A percentile compares a stretch with the other conserved stretches of the same genome.
These are phyloP conservation scores for Drosophila robusta DNA, from an alignment of 2,888 invertebrate species.

Conservation along the genomic window DNA sequence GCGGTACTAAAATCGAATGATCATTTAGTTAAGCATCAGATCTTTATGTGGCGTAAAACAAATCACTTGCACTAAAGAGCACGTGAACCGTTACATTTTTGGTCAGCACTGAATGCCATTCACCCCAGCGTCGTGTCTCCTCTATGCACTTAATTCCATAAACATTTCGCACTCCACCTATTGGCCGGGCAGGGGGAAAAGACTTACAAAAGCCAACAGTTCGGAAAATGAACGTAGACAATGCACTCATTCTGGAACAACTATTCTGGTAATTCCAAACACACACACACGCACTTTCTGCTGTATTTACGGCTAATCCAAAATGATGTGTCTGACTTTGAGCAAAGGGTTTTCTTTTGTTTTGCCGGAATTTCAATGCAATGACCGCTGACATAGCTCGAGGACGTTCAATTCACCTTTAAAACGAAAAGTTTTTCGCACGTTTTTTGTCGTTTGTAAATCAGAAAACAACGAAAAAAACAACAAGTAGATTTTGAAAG, in stretches of 20 bases:
- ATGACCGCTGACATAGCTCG: constrained; percentile 51
- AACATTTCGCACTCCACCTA: constrained; percentile 43
- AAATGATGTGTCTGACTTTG: constrained; percentile 76
- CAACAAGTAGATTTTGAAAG: constrained; percentile 15
- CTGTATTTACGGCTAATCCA: constrained; percentile 69
- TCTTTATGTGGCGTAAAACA: constrained; percentile 50
- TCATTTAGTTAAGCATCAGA: constrained; percentile 25
- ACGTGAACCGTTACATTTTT: constrained; percentile 24
- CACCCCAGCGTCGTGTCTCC: constrained; percentile 35
- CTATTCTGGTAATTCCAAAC: constrained; percentile 44
- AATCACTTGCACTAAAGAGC: constrained; percentile 53
- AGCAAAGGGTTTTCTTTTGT: constrained; percentile 22
- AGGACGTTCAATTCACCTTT: constrained; percentile 75
- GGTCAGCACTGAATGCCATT: constrained; percentile 49
- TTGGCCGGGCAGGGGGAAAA: constrained; percentile 29
- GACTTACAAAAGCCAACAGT: constrained; percentile 63
- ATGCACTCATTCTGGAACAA: constrained; percentile 52
- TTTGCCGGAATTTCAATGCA: constrained; percentile 52
- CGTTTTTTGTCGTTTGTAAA: constrained; percentile 36
- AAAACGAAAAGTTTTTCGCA: constrained; percentile 45
- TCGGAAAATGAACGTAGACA: constrained; percentile 71
- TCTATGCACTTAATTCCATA: constrained; percentile 57
- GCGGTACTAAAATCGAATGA: constrained; percentile 11
- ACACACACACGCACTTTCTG: constrained; percentile 41
- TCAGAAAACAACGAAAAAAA: constrained; percentile 9